phyloP scores from a whole-genome alignment of 1,140 invertebrate genomes.

The Lepidurus couesii region DNA sequence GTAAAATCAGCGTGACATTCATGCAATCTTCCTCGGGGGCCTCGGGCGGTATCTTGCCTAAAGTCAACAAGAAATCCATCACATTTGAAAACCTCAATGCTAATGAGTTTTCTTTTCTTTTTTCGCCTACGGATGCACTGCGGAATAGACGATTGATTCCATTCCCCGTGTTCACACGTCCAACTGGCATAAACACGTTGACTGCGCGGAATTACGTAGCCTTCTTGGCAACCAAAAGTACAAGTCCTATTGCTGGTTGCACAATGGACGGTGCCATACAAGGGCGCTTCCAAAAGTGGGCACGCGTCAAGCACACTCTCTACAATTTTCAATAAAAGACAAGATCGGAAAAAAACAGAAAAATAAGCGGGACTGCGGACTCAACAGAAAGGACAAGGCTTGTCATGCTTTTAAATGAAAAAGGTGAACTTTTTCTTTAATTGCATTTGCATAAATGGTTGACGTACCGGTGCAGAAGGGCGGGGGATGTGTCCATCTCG shows the following conservation, averaged over 20 bases:
- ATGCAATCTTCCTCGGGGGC: background rate
- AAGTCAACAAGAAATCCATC: background rate
- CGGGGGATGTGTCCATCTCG: constrained; percentile 13
- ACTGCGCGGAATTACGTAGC: constrained; percentile 8
- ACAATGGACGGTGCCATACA: background rate
- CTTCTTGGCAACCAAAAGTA: background rate
- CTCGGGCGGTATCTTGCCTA: background rate
- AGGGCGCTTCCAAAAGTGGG: background rate
- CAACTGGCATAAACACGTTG: background rate
- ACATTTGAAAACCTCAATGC: background rate
- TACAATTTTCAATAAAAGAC: background rate
- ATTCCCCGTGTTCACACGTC: background rate
- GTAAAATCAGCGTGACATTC: constrained; percentile 9
- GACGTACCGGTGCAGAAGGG: background rate
- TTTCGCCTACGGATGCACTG: background rate
- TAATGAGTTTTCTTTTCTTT: background rate
- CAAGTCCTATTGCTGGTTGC: background rate
- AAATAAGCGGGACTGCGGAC: too few species aligned
- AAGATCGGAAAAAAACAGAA: background rate
- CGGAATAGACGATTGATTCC: background rate
- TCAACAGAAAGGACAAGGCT: too few species aligned
- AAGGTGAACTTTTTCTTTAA: background rate
- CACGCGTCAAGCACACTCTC: background rate
- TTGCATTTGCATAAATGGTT: background rate
- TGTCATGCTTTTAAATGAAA: too few species aligned